Percentiles rank a stretch among this genome's conserved stretches.
phyloP scores from a whole-genome alignment of 2,113 vertebrate genomes.

The Dasyurus viverrinus region DNA sequence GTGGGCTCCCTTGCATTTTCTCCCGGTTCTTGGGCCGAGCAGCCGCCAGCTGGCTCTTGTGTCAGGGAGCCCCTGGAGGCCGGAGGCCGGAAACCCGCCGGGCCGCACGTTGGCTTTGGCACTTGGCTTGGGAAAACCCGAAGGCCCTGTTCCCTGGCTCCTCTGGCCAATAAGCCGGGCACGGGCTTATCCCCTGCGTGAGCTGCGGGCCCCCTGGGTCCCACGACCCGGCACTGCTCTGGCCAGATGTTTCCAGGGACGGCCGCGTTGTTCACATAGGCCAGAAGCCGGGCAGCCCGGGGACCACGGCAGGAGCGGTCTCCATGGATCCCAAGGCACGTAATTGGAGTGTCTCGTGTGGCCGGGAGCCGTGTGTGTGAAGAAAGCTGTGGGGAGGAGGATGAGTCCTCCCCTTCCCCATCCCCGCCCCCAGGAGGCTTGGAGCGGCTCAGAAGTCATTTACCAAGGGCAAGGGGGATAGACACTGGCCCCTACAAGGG shows the following conservation, averaged over 20 bases:
- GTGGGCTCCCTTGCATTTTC: neutral
- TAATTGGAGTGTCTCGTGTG: slow-evolving; percentile 48
- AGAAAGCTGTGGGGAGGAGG: neutral
- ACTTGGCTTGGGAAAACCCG: neutral
- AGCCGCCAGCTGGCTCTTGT: neutral
- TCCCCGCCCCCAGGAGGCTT: neutral
- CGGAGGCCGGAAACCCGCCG: neutral
- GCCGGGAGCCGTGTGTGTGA: neutral
- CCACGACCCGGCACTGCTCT: slow-evolving; percentile 36
- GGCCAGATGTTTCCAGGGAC: slow-evolving; percentile 45
- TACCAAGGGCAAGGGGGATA: neutral
- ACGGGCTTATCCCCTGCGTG: neutral
- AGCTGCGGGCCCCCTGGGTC: neutral
- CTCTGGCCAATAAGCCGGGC: neutral
- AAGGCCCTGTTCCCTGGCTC: neutral
- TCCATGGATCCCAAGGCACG: neutral
- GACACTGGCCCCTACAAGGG: neutral
- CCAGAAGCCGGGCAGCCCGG: neutral
- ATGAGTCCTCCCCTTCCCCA: neutral
- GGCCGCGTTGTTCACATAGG: neutral
- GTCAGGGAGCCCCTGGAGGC: neutral
- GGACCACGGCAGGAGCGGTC: neutral
- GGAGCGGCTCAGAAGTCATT: neutral
- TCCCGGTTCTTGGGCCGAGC: no score
- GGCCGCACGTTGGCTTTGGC: neutral